Base-by-base conservation (phyloP, 2,888 invertebrate genomes). In the Enoplolaimus lenunculus region DNA sequence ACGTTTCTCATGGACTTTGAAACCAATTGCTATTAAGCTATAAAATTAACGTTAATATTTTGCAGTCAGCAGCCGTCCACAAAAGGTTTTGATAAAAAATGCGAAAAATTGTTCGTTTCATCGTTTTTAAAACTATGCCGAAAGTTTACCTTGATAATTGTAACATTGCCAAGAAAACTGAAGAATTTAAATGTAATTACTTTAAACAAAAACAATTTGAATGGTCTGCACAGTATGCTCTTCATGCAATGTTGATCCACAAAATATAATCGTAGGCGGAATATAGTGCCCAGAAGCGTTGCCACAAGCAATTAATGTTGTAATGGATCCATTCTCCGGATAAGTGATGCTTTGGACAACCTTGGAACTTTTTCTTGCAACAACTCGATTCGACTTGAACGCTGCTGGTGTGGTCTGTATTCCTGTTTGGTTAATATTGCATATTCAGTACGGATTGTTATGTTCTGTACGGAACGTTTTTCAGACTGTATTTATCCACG, bases 301-400 rank as follows among this genome's bases (percentile, higher is more conserved):
- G 31, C 64, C 28, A 33, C 64, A 62, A 62, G 7, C 64, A 62
- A 62, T n/a, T 7, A 62, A 7, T n/a, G 64, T 62, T 30, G 64
- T 62, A 7, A 7, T 62, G 28, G 64, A n/a, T 7, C 64, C 64
- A 7, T 33, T 7, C 31, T 62, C 64, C 13, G 64, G 30, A 29
- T 29, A 13, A 16, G 64, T 62, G 26, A 62, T n/a, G 7, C 30
- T 26, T 26, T 62, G 64, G 16, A 62, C 64, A 29, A 62, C 30
- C 64, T n/a, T 62, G 64, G 30, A 30, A 7, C 64, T 33, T n/a
- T n/a, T 7, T 33, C 7, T n/a, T 13, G 64, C 64, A 16, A 62
- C 16, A 29, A 62, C 64, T 7, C n/a, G 7, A 13, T 33, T 33
- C 16, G 30, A 7, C n/a, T n/a, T n/a, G 31, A 33, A 26, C n/a